phyloP scores from a whole-genome alignment of 2,888 invertebrate species.

The Cacoxenus indagator region DNA sequence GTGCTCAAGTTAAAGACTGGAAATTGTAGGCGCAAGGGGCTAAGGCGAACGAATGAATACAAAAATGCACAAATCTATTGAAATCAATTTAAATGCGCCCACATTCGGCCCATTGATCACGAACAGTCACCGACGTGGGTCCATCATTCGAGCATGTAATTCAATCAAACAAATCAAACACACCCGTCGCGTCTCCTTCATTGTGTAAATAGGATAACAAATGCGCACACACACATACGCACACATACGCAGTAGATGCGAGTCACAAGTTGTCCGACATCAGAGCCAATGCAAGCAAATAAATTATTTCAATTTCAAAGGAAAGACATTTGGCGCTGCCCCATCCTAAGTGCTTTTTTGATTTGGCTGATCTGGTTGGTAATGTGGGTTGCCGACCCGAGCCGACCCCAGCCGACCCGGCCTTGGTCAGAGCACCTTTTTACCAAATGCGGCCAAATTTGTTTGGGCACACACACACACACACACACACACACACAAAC shows the following conservation, averaged over 20 bases:
- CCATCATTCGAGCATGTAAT: slow-evolving; percentile 33
- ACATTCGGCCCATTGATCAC: neutral
- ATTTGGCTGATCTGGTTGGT: neutral
- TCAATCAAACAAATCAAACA: slow-evolving; percentile 41
- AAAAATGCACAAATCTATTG: too few species aligned
- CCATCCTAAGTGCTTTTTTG: too few species aligned
- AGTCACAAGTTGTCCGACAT: slow-evolving; percentile 13
- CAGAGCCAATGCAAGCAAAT: neutral
- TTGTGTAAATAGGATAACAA: neutral
- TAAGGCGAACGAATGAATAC: too few species aligned
- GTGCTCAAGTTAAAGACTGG: too few species aligned
- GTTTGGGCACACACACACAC: neutral
- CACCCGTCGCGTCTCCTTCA: slow-evolving; percentile 20
- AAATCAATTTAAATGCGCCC: neutral
- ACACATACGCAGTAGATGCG: neutral
- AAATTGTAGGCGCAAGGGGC: too few species aligned
- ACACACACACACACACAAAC: neutral
- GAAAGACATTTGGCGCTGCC: too few species aligned
- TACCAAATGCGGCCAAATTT: slow-evolving; percentile 18
- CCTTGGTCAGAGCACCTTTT: neutral
- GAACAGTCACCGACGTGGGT: neutral
- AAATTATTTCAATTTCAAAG: too few species aligned
- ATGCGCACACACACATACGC: neutral
- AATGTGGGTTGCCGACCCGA: neutral
- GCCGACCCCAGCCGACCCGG: neutral